Evolutionary conservation across 23 tunicate genomes (phyloP).

Genomic region (Clavelina lepadiformis): DNA sequence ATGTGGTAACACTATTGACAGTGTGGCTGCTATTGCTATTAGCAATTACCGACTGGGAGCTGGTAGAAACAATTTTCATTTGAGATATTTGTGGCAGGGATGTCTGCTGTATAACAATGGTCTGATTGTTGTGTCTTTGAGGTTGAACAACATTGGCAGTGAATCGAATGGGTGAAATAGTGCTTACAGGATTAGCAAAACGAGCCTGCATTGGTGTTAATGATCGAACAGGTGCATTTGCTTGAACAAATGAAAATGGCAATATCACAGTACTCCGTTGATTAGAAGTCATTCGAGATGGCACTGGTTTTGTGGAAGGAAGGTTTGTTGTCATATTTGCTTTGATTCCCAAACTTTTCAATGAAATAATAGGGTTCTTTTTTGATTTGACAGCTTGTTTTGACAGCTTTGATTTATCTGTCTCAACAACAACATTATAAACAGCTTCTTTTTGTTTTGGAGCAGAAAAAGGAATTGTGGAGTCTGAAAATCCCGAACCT

Average conservation of each 20-base stretch:
- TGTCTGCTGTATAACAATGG: too few relatives aligned
- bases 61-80: too few relatives aligned
- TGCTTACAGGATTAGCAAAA: background rate
- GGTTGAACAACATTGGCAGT: too few relatives aligned
- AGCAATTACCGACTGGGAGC: too few relatives aligned
- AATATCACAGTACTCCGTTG: slow-evolving; percentile 21
- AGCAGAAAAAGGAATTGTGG: slow-evolving; percentile 1
- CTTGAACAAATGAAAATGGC: slow-evolving; percentile 42
- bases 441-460: slow-evolving; percentile 1
- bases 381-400: background rate
- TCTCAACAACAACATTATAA: slow-evolving; percentile 45
- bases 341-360: too few relatives aligned
- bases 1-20: too few relatives aligned
- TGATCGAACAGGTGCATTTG: background rate
- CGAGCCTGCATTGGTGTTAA: slow-evolving; percentile 3
- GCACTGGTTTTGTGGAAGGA: background rate
- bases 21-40: too few relatives aligned
- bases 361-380: background rate
- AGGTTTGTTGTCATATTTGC: too few relatives aligned
- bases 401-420: background rate
- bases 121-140: too few relatives aligned
- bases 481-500: slow-evolving; percentile 32
- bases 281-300: background rate
- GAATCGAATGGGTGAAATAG: background rate
- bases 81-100: too few relatives aligned